Conservation (phyloP, 1,140 invertebrate species). For the Brachionus paranguensis region DNA sequence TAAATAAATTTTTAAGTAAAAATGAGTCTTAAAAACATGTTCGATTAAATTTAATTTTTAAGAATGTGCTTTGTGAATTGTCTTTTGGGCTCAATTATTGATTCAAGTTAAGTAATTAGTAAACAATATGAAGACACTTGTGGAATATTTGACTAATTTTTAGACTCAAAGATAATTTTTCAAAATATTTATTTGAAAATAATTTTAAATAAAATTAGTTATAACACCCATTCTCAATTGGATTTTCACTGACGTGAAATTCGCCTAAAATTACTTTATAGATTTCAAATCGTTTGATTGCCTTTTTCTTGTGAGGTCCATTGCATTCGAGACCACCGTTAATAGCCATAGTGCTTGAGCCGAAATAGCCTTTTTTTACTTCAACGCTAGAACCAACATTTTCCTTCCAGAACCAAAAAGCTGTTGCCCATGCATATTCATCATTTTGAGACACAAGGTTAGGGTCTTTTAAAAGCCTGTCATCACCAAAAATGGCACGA, state of each 20-base stretch:
- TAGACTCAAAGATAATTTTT: not conserved
- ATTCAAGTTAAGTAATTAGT: not conserved
- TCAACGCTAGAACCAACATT: slow-evolving; percentile 37
- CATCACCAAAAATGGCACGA: slow-evolving; percentile 12
- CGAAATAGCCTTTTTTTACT: slow-evolving; percentile 39
- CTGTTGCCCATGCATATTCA: slow-evolving; percentile 40
- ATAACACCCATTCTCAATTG: slow-evolving; percentile 32
- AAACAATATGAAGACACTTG: not conserved
- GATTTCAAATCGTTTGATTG: not conserved
- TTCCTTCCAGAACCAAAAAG: slow-evolving; percentile 42
- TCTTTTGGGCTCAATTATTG: not conserved
- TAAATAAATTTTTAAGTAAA: not conserved
- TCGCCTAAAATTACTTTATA: not conserved
- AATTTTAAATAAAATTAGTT: not conserved
- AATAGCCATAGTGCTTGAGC: slow-evolving; percentile 32
- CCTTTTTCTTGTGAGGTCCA: not conserved
- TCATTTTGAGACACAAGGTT: slow-evolving; percentile 41
- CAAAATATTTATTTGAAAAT: not conserved
- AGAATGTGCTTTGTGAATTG: not conserved
- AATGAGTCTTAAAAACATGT: not conserved
- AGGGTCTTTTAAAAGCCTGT: slow-evolving; percentile 39
- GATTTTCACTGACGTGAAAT: not conserved
- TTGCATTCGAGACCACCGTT: slow-evolving; percentile 32
- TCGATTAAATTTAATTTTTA: not conserved
- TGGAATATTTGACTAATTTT: not conserved